Evolutionary conservation across 1,140 invertebrate genomes (phyloP), one percentile per base, ranked within the genome.

Genomic region (Yoshiicerus persimilis): DNA sequence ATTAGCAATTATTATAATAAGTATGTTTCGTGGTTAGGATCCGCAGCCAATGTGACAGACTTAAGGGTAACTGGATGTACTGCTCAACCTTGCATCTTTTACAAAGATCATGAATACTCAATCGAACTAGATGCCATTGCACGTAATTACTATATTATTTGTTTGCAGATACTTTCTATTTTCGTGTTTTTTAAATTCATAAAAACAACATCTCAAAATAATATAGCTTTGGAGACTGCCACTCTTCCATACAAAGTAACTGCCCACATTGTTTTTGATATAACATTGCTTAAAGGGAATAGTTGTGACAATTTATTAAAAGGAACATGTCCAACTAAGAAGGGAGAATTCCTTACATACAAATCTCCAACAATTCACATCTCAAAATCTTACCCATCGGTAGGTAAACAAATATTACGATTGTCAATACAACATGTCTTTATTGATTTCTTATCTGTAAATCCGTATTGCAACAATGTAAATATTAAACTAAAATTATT

Each of bases 71-170:
- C 84, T 4, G 41, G 47, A 36, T 86, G 84, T 66, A 64, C 84
- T n/a, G 3, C 27, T 8, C 47, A 86, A 34, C 84, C 84, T 8
- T 86, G 84, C 8, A 5, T 86, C 6, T 86, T 86, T 36, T 36
- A 38, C 10, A 62, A 66, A 8, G 32, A 56, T 4, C 47, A 66
- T 36, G 30, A 41, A n/a, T 86, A 86, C 38, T 36, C 38, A 13
- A 64, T 86, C 16, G 84, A 86, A 66, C 27, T 86, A 23, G 84
- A 86, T 36, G 84, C 84, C 30, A 32, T 86, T 36, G 30, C 84
- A 34, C 38, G 84, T 86, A 86, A 84, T 23, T 83, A 11, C n/a
- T n/a, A n/a, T n/a, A n/a, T n/a, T n/a, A n/a, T n/a, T n/a, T n/a
- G n/a, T n/a, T n/a, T n/a, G n/a, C 41, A 47, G 2, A 47, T 47